Conservation (phyloP, 2,888 invertebrate species). For the Stenodera caucasica region DNA sequence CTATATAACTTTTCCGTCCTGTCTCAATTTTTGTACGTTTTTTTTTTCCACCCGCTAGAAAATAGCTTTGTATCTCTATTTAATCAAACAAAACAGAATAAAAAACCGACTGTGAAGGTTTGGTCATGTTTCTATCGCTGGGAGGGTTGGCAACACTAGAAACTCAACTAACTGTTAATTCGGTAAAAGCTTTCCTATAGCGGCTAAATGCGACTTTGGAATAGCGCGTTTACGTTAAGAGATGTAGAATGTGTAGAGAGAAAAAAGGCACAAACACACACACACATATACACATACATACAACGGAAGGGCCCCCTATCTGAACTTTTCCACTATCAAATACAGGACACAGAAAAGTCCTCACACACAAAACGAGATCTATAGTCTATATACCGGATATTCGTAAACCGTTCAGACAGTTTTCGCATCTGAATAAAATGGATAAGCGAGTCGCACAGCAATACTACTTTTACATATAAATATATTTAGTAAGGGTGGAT, state of each 20-base stretch:
- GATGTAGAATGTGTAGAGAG: neutral
- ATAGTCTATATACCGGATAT: slow-evolving; percentile 15
- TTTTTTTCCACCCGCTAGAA: no score
- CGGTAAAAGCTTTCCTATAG: slow-evolving; percentile 55
- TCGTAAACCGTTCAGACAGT: slow-evolving; percentile 27
- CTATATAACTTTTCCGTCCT: neutral
- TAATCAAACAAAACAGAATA: slow-evolving; percentile 22
- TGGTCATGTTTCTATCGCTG: neutral
- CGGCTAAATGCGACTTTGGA: slow-evolving; percentile 49
- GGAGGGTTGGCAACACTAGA: slow-evolving; percentile 26
- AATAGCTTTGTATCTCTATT: slow-evolving; percentile 13
- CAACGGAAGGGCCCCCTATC: slow-evolving; percentile 41
- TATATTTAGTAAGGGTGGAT: no score
- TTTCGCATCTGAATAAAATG: slow-evolving; percentile 17
- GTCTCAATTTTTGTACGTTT: neutral
- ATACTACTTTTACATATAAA: slow-evolving; percentile 5
- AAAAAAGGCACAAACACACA: neutral
- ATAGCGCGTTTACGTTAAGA: slow-evolving; percentile 43
- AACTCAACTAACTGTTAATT: slow-evolving; percentile 50
- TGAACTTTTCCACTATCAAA: slow-evolving; percentile 31
- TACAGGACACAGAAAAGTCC: slow-evolving; percentile 46
- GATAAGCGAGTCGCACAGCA: slow-evolving; percentile 23
- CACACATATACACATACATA: neutral
- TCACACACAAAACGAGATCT: slow-evolving; percentile 46
- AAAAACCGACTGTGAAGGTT: slow-evolving; percentile 2